phyloP scores from a whole-genome alignment of 2,888 invertebrate species.

The Phortica magna region DNA sequence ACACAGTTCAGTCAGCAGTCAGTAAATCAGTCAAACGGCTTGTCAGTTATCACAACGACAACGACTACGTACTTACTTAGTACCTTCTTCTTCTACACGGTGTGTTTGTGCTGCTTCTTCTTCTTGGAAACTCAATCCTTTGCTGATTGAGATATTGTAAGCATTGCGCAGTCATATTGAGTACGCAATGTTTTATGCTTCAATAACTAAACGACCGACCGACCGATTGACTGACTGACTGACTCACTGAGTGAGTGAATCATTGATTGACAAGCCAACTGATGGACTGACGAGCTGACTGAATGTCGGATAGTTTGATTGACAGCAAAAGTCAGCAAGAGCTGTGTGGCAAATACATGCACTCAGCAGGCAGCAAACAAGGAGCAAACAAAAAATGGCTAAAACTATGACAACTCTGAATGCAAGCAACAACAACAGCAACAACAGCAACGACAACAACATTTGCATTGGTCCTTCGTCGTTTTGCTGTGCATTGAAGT shows the following conservation, averaged over 20 bases:
- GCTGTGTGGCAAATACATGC: too few species aligned
- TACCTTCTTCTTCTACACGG: background rate
- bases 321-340: background rate
- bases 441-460: background rate
- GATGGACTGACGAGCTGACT: background rate
- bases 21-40: conserved; percentile 6
- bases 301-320: background rate
- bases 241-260: background rate
- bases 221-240: conserved; percentile 8
- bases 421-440: background rate
- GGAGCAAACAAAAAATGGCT: background rate
- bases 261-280: background rate
- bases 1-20: background rate
- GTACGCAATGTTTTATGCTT: conserved; percentile 18
- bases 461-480: background rate
- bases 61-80: background rate
- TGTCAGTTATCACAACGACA: background rate
- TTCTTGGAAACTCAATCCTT: background rate
- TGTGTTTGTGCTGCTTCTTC: background rate
- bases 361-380: background rate
- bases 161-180: conserved; percentile 6
- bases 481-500: background rate
- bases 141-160: conserved; percentile 17
- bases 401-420: background rate
- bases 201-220: conserved; percentile 2